These are phyloP conservation scores for Spilogale gracilis DNA, from an alignment of 2,113 vertebrate genomes.

Conservation along the genomic window DNA sequence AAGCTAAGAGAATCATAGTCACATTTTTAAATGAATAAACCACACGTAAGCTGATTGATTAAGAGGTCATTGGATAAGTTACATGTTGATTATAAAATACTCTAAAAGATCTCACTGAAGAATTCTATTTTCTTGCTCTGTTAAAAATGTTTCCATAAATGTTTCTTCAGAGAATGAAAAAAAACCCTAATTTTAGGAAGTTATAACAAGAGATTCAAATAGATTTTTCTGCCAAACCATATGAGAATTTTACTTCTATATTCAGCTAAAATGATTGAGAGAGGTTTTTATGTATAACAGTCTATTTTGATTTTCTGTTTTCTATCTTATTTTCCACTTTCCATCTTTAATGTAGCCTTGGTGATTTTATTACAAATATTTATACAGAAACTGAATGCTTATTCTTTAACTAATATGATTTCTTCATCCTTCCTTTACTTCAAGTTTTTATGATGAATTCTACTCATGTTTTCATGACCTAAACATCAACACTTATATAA, in stretches of 20 bases:
- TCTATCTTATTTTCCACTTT: neutral
- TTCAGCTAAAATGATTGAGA: neutral
- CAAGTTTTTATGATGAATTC: neutral
- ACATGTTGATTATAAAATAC: neutral
- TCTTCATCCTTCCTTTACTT: neutral
- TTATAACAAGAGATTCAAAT: neutral
- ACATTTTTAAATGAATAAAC: neutral
- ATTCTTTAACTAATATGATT: neutral
- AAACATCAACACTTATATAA: neutral
- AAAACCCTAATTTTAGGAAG: neutral
- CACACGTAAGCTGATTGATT: neutral
- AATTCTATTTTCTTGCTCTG: neutral
- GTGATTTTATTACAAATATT: neutral
- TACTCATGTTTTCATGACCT: neutral
- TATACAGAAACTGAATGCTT: neutral
- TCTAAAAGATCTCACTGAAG: neutral
- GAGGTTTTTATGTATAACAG: neutral
- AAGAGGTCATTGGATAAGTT: neutral
- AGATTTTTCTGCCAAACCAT: neutral
- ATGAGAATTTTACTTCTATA: neutral
- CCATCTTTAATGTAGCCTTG: neutral
- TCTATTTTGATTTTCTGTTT: neutral
- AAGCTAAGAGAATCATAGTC: neutral
- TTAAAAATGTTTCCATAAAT: neutral
- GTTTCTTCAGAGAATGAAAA: neutral